Base-by-base conservation (phyloP, 2,797 vertebrate species). In the Notolabrus celidotus region DNA sequence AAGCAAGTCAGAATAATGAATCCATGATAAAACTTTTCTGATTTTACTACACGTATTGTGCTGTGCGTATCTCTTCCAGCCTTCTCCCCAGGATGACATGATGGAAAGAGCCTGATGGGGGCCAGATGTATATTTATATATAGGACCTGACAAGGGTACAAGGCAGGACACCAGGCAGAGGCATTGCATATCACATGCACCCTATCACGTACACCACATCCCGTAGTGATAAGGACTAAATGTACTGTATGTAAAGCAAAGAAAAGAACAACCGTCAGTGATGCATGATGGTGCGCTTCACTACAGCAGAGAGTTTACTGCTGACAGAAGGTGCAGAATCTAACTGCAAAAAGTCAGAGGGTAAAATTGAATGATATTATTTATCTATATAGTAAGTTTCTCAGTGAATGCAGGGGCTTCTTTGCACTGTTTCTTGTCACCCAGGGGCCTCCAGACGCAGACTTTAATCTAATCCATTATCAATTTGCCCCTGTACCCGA, bases 71-170 rank as follows among this genome's bases (percentile, higher is more conserved):
- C 71, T 52, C 63, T 65, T 16, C 22, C 51, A 71, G 78, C 17
- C 67, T 42, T 84, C 74, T 74, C 74, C 60, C 63, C 60, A 46
- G 71, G 67, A 79, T 89, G 90, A 89, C 85, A 80, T 75, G 88
- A 90, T 88, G 82, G 86, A 90, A 91, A 88, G 83, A 88, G 61
- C 77, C 70, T 84, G 75, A 79, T 63, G 63, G 71, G 43, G 75
- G 43, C 74, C 83, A 89, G 82, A 88, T 92, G 84, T 87, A 85
- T 7, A 53, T 88, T 84, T 90, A 89, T 87, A 91, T 92, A 89
- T 89, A 88, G 88, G 82, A 79, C 63, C 34, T 80, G 78, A 83
- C 72, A 68, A 78, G 89, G 64, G 84, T 86, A 89, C 83, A 79
- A 77, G 65, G 79, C 77, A 80, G 87, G 86, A 92, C 84, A 87